Base-by-base conservation (phyloP, 2,888 invertebrate species). In the Hydrotaea diabolus region DNA sequence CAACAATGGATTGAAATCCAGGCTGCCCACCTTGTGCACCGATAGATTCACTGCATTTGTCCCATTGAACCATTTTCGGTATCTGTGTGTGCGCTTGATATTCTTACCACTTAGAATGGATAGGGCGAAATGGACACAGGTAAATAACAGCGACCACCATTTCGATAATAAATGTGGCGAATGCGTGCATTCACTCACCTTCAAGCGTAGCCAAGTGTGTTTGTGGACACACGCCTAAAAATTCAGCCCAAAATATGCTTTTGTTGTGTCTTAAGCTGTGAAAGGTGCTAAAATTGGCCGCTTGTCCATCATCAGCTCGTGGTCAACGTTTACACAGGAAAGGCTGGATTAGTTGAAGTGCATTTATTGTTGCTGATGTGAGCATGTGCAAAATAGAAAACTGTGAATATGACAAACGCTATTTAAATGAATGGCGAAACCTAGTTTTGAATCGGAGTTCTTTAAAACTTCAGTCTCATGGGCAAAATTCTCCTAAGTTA, bases 251-350 rank as follows among this genome's bases (percentile, higher is more conserved):
- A 26, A 31, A 62, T 4, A n/a, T 15, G 15, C 31, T n/a, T 31
- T 62, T 62, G n/a, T 49, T 8, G n/a, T 9, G 31, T 15, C 39
- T 39, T 77, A 83, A 84, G 77, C 80, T 78, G 15, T 8, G 49
- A 81, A 84, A 84, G 84, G 81, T 84, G 84, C 75, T 72, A 31
- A 77, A 64, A 71, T 84, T 77, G 71, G 49, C 53, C 64, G 66
- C 36, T 26, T 77, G 77, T 73, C 75, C 31, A 75, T 78, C 62
- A 75, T 66, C 11, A 15, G 36, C 64, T 72, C 71, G 62, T 75
- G 64, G 80, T 75, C 77, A 77, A 62, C 23, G 9, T n/a, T 62
- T 15, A n/a, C 49, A 1, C n/a, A 49, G 3, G 3, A 49, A 49
- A n/a, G n/a, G 59, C 13, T 59, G 62, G 49, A 62, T 62, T 62